Conservation (phyloP, 2,888 invertebrate genomes). For the Catocala sponsa region DNA sequence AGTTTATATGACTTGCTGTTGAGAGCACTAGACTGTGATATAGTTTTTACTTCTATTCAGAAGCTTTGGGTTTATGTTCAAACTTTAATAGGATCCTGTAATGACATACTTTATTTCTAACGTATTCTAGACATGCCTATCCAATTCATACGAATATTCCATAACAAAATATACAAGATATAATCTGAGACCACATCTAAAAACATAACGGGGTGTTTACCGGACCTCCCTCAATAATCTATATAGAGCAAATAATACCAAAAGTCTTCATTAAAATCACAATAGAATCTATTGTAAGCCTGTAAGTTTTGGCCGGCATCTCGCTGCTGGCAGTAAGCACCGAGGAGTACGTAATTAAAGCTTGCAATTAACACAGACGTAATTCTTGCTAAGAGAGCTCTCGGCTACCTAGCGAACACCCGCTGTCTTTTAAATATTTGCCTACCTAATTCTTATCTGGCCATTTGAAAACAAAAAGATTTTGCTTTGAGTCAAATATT, state of each 20-base stretch:
- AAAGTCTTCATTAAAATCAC: constrained; percentile 51
- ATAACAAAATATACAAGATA: no score
- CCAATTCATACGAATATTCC: no score
- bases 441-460: no score
- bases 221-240: constrained; percentile 21
- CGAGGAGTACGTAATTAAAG: constrained; percentile 55
- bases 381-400: constrained; percentile 40
- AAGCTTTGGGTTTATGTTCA: no score
- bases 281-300: constrained; percentile 47
- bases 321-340: constrained; percentile 40
- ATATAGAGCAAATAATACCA: constrained; percentile 32
- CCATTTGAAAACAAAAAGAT: no score
- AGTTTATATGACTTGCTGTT: no score
- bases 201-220: constrained; percentile 19
- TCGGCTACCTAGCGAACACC: constrained; percentile 16
- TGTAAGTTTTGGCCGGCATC: constrained; percentile 38
- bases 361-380: constrained; percentile 59
- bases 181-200: neutral
- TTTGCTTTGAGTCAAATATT: no score
- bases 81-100: no score
- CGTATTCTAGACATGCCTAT: no score
- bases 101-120: no score
- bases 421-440: constrained; percentile 10
- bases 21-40: no score
- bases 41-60: no score